A percentile compares a stretch with the other conserved stretches of the same genome.
These are phyloP conservation scores for Tokudaia tokunoshimensis DNA, from an alignment of 2,797 vertebrate genomes.

Conservation along the genomic window DNA sequence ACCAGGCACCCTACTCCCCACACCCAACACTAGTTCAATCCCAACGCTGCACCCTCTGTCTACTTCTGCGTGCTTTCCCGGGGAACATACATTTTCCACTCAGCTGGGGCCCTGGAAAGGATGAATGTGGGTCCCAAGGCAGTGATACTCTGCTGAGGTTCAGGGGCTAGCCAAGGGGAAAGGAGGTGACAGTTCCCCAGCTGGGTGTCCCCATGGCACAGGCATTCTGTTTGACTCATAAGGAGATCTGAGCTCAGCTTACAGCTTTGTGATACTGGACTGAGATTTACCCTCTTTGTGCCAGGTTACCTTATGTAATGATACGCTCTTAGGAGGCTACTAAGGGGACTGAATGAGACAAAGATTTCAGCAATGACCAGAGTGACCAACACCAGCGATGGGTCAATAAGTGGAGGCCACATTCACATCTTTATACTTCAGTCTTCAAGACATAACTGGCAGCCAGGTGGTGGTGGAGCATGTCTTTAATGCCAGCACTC, in stretches of 20 bases:
- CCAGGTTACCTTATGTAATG: neutral
- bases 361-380: neutral
- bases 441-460: neutral
- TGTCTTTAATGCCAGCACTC: neutral
- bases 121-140: conserved; percentile 39
- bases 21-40: neutral
- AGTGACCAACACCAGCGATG: neutral
- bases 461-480: neutral
- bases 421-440: neutral
- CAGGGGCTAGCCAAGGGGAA: neutral
- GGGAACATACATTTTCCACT: conserved; percentile 68
- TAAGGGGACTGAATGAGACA: neutral
- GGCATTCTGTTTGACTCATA: fast-evolving
- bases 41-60: no score
- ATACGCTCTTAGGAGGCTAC: neutral
- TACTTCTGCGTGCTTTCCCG: neutral
- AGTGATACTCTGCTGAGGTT: neutral
- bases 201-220: no score
- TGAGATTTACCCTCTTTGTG: neutral
- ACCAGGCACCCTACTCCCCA: neutral
- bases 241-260: neutral
- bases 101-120: conserved; percentile 64
- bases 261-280: neutral
- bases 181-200: neutral
- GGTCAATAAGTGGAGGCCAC: neutral